Conservation (phyloP, 1,140 invertebrate species). For the Harlomillsia oculata region DNA sequence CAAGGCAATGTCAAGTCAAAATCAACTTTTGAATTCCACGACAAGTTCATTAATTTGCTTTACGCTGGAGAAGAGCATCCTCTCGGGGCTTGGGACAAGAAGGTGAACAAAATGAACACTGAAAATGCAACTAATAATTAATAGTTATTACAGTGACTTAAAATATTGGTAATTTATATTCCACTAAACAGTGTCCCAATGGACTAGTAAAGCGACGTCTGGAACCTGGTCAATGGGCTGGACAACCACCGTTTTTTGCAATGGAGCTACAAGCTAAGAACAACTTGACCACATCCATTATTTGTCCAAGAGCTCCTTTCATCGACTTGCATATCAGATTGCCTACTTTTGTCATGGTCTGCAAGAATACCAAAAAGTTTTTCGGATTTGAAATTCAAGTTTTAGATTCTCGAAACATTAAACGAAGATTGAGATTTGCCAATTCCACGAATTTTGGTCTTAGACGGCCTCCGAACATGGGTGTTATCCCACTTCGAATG, state of each 20-base stretch:
- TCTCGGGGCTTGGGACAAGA: slow-evolving; percentile 24
- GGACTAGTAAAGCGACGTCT: slow-evolving; percentile 17
- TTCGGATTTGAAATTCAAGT: slow-evolving; percentile 22
- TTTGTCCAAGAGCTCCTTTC: neutral
- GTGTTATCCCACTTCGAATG: slow-evolving; percentile 55
- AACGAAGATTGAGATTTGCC: slow-evolving; percentile 12
- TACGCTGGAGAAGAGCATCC: slow-evolving; percentile 12
- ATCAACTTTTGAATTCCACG: neutral
- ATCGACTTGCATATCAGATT: slow-evolving; percentile 10
- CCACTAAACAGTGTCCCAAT: too few species aligned
- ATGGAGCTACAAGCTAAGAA: slow-evolving; percentile 12
- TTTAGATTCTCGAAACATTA: slow-evolving; percentile 9
- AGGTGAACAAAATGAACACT: neutral
- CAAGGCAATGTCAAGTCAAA: too few species aligned
- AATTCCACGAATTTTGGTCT: slow-evolving; percentile 45
- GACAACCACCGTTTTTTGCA: slow-evolving; percentile 3
- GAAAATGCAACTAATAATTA: neutral
- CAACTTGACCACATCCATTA: slow-evolving; percentile 14
- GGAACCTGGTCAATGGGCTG: neutral
- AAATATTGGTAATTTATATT: too few species aligned
- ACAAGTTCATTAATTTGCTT: slow-evolving; percentile 11
- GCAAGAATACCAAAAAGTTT: slow-evolving; percentile 12
- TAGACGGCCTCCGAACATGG: slow-evolving; percentile 47
- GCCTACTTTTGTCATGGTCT: slow-evolving; percentile 15
- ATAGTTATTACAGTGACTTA: neutral